Conservation (phyloP, 2,113 vertebrate species). For the Chlamydotis undulata region DNA sequence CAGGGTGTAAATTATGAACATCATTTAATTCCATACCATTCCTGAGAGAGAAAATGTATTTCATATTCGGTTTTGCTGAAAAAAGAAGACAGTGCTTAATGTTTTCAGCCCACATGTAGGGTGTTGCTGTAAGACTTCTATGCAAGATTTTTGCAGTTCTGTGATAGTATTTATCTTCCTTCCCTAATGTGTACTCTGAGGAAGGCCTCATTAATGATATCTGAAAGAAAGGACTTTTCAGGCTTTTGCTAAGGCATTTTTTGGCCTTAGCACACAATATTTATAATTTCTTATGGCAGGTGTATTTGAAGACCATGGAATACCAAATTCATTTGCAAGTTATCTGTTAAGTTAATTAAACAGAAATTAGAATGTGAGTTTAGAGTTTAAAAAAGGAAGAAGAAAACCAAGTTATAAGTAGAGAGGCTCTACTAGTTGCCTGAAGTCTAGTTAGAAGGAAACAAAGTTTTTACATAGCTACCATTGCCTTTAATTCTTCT, state of each 20-base stretch:
- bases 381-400: neutral
- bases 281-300: neutral
- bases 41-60: neutral
- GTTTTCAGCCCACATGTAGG: neutral
- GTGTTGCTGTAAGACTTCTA: neutral
- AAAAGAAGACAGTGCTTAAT: neutral
- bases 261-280: neutral
- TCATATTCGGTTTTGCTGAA: neutral
- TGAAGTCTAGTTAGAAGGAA: neutral
- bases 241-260: neutral
- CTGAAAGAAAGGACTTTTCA: neutral
- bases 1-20: neutral
- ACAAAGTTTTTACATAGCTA: neutral
- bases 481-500: neutral
- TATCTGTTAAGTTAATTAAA: neutral
- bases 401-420: neutral
- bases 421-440: neutral
- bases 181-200: neutral
- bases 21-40: neutral
- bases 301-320: neutral
- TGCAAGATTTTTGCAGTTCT: neutral
- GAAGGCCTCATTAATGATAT: neutral
- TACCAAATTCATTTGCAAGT: neutral
- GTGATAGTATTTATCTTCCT: neutral
- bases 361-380: neutral